phyloP scores from a whole-genome alignment of 1,140 invertebrate species.

The Nixonia krombeini region DNA sequence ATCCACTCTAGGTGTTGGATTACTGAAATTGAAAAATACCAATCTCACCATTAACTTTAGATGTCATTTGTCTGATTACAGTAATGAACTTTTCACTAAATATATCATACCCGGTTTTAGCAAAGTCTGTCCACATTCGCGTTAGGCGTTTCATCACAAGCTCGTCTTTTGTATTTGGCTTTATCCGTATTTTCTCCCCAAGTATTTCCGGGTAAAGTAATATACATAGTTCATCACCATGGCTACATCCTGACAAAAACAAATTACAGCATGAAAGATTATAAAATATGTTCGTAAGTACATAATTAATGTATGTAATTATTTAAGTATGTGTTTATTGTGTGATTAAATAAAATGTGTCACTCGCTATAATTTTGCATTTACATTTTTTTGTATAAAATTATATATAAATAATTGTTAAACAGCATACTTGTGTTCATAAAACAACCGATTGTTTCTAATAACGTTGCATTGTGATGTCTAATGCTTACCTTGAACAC shows the following conservation, averaged over 20 bases:
- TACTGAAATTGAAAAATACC: constrained; percentile 47
- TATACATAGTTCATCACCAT: constrained; percentile 49
- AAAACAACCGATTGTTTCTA: too few species aligned
- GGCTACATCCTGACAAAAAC: constrained; percentile 44
- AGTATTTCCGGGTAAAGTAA: constrained; percentile 38
- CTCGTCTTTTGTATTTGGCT: constrained; percentile 44
- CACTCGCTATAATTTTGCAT: not conserved
- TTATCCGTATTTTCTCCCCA: not conserved
- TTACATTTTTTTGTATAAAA: not conserved
- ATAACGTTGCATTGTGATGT: too few species aligned
- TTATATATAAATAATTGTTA: not conserved
- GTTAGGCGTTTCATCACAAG: constrained; percentile 50
- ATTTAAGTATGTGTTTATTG: not conserved
- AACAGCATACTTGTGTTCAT: too few species aligned
- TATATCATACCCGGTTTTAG: constrained; percentile 56
- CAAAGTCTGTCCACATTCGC: constrained; percentile 68
- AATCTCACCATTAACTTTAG: not conserved
- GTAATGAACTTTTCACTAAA: constrained; percentile 2
- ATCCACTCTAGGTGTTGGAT: constrained; percentile 63
- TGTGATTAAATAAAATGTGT: not conserved
- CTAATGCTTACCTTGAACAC: constrained; percentile 33
- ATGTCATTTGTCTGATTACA: not conserved
- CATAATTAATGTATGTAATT: too few species aligned
- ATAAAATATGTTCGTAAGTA: not conserved
- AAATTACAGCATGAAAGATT: not conserved